Conservation (phyloP, 1,140 invertebrate species). For the Brachionus paranguensis region DNA sequence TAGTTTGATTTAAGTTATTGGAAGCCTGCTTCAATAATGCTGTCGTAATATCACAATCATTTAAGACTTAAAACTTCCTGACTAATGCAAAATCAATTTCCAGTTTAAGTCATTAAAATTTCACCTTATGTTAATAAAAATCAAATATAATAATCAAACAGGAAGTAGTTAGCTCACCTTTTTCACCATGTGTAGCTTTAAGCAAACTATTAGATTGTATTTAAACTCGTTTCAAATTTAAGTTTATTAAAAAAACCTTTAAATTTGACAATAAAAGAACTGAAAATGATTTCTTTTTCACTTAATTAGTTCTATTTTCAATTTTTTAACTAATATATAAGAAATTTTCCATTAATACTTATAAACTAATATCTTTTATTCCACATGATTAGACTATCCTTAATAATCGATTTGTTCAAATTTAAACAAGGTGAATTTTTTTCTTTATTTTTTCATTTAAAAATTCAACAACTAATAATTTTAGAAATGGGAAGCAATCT, state of each 20-base stretch:
- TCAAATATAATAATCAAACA: background rate
- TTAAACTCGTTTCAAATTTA: background rate
- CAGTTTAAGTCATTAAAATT: background rate
- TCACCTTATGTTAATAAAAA: background rate
- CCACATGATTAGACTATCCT: background rate
- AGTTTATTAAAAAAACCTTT: background rate
- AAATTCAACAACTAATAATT: background rate
- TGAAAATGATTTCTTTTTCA: background rate
- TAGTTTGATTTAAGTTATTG: background rate
- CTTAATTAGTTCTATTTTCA: background rate
- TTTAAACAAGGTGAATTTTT: background rate
- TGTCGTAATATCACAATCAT: background rate
- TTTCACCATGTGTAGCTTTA: background rate
- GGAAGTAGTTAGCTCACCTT: background rate
- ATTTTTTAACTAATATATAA: background rate
- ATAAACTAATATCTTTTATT: background rate
- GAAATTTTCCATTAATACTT: background rate
- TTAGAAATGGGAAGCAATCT: conserved; percentile 8
- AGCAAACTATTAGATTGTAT: background rate
- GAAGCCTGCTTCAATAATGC: background rate
- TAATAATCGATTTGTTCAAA: background rate
- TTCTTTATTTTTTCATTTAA: background rate
- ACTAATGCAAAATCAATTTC: background rate
- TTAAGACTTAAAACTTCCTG: background rate
- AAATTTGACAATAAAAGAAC: background rate